These are phyloP conservation scores for Aporrectodea caliginosa DNA, from an alignment of 1,140 invertebrate genomes.

Conservation along the genomic window DNA sequence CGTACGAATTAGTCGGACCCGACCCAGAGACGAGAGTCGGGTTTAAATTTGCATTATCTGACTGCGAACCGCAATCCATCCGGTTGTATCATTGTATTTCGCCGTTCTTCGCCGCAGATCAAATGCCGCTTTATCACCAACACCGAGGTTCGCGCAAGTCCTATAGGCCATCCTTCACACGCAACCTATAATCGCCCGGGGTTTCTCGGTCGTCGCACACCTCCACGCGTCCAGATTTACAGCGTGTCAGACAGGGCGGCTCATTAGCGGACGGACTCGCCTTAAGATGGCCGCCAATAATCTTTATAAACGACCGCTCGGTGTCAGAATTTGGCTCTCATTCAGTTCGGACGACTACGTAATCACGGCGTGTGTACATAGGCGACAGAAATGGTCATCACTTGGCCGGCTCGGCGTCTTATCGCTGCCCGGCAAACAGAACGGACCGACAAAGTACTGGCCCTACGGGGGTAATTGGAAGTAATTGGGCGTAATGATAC, in stretches of 20 bases:
- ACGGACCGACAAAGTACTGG: too few relatives aligned
- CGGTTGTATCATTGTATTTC: too few relatives aligned
- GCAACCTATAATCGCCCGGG: not conserved
- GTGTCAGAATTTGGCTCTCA: not conserved
- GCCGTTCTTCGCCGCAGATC: too few relatives aligned
- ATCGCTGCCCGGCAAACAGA: not conserved
- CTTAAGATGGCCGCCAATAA: too few relatives aligned
- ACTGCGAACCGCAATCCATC: not conserved
- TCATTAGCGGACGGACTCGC: too few relatives aligned
- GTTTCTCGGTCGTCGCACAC: not conserved
- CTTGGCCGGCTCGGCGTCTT: too few relatives aligned
- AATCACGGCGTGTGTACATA: too few relatives aligned
- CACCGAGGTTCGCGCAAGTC: too few relatives aligned
- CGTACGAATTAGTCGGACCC: not conserved
- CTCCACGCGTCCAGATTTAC: not conserved
- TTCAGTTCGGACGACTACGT: not conserved
- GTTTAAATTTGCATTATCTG: slow-evolving; percentile 1
- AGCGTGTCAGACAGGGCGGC: too few relatives aligned
- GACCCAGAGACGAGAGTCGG: not conserved
- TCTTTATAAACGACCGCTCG: too few relatives aligned
- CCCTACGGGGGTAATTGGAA: not conserved
- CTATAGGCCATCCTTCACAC: not conserved
- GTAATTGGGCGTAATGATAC: not conserved
- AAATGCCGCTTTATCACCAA: too few relatives aligned
- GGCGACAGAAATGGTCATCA: too few relatives aligned